Evolutionary conservation across 2,797 vertebrate genomes (phyloP).

Genomic region (Arremon aurantiirostris): DNA sequence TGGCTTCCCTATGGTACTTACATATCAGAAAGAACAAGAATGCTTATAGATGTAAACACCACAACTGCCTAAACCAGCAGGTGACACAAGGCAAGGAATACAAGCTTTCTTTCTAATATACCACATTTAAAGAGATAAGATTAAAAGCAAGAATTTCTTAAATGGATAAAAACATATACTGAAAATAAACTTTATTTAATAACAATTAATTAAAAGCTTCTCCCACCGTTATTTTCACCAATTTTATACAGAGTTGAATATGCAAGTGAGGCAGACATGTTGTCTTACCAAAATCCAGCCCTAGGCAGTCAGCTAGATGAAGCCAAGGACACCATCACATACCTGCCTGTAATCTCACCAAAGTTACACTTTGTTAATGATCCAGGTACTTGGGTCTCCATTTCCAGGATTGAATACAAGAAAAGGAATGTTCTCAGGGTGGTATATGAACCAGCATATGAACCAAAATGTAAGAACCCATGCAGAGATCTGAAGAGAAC

Average conservation of each 20-base stretch:
- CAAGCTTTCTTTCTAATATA: not conserved
- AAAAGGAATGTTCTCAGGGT: not conserved
- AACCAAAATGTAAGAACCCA: not conserved
- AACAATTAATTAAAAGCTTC: not conserved
- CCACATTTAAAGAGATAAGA: not conserved
- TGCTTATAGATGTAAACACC: not conserved
- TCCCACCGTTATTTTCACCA: not conserved
- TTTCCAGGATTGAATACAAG: not conserved
- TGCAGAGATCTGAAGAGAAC: not conserved
- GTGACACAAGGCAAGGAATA: not conserved
- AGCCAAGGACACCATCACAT: not conserved
- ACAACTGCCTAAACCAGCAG: not conserved
- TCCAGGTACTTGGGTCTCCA: not conserved
- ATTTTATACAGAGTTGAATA: not conserved
- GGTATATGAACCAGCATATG: not conserved
- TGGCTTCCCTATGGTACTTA: not conserved
- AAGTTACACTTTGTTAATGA: not conserved
- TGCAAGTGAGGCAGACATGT: not conserved
- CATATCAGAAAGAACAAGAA: not conserved
- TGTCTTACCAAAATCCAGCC: not conserved
- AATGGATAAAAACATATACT: not conserved
- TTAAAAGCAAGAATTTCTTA: not conserved
- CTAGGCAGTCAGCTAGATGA: not conserved
- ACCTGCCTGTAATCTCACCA: not conserved
- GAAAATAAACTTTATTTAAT: not conserved